phyloP scores from a whole-genome alignment of 2,888 invertebrate genomes.

The Therioaphis trifolii region DNA sequence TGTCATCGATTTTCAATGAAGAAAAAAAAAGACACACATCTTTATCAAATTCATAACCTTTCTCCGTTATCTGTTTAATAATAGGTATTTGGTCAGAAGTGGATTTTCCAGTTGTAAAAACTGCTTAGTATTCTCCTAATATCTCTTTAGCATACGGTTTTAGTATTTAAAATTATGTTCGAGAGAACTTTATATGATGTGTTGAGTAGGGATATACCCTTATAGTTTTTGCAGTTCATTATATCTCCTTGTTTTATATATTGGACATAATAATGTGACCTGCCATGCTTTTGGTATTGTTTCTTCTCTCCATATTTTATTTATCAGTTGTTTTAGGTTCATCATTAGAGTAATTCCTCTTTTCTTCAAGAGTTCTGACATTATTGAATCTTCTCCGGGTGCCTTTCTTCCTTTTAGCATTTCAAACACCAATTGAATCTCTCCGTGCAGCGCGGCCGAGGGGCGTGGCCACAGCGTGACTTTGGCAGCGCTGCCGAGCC shows the following conservation, averaged over 20 bases:
- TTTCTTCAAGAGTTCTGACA: conserved; percentile 16
- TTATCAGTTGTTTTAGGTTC: conserved; percentile 24
- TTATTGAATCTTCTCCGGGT: conserved; percentile 30
- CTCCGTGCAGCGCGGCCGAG: too few relatives aligned
- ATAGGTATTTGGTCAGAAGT: conserved; percentile 36
- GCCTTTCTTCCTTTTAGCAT: conserved; percentile 8
- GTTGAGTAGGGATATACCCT: conserved; percentile 62
- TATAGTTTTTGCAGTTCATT: conserved; percentile 60
- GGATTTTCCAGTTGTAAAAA: conserved; percentile 43
- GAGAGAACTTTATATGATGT: too few relatives aligned
- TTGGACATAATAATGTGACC: too few relatives aligned
- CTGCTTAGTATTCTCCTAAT: conserved; percentile 49
- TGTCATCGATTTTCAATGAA: too few relatives aligned
- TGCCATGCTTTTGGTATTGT: too few relatives aligned
- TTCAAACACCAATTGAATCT: too few relatives aligned
- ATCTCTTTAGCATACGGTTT: conserved; percentile 53
- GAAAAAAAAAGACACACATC: not conserved
- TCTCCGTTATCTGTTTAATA: too few relatives aligned
- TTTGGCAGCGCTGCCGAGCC: too few relatives aligned
- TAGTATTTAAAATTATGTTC: too few relatives aligned
- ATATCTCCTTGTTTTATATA: too few relatives aligned
- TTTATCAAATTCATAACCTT: not conserved
- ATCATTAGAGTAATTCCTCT: conserved; percentile 23
- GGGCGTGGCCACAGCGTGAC: too few relatives aligned
- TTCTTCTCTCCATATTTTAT: too few relatives aligned